Base-by-base conservation (phyloP, 2,888 invertebrate genomes). In the Pterostichus niger region DNA sequence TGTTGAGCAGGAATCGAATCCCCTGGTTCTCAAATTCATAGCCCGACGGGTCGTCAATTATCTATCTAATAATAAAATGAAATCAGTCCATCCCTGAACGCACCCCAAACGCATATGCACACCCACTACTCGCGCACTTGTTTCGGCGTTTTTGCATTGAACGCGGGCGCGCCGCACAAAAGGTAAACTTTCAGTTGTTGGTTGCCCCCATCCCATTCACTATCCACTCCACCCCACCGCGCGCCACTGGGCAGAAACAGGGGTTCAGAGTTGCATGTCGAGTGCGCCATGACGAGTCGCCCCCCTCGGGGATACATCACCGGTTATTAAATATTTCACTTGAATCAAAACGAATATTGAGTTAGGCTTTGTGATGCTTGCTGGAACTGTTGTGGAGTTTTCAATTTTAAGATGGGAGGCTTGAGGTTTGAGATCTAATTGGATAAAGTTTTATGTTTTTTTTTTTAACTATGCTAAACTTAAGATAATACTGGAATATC, bases 241-340 rank as follows among this genome's bases (percentile, higher is more conserved):
- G 33, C 64, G 64, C 64, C 64, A 35, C 64, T 64, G 64, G 33
- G 13, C 64, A 35, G 13, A 11, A 33, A 64, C 64, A 64, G 64
- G 35, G 59, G 35, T 33, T 33, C 33, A 9, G 40, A 40, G 49
- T n/a, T 33, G 64, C 64, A 64, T 64, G 64, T 64, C 64, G 33
- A 64, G 64, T 33, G 64, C 35, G 33, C 64, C 64, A 64, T 64
- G 64, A 64, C 64, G 64, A 64, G 33, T 64, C 64, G 64, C 31
- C 11, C 24, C 64, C 64, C 64, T 35, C 33, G 6, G 64, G 64
- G 35, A 35, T 64, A 64, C 64, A 64, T 64, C n/a, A n/a, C 64
- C 64, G 64, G 64, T 64, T 64, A 64, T 64, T 64, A 64, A 64
- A 64, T 64, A 64, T 64, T 64, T 64, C 64, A 64, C 64, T 35